Evolutionary conservation across 2,888 invertebrate species (phyloP).

Genomic region (Crocallis elinguaria): DNA sequence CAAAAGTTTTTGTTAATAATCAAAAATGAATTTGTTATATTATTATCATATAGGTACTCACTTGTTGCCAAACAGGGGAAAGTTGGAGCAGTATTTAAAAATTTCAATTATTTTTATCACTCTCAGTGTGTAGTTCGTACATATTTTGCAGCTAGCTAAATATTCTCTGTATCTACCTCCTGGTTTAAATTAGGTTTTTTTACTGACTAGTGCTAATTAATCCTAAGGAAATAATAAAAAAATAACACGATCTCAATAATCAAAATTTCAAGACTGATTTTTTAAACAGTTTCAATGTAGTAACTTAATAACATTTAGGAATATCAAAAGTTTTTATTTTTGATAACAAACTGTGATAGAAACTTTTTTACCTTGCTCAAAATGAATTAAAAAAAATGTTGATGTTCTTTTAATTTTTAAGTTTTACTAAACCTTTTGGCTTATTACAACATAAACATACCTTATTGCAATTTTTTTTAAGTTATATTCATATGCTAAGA

Average conservation of each 20-base stretch:
- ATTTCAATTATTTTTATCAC: background rate
- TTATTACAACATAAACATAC: background rate
- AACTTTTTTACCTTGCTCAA: conserved; percentile 21
- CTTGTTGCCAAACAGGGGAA: too few species aligned
- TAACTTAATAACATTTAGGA: conserved; percentile 27
- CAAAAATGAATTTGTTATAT: too few species aligned
- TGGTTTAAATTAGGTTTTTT: background rate
- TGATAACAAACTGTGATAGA: conserved; percentile 21
- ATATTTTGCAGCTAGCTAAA: background rate
- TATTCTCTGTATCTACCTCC: background rate
- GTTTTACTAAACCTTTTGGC: conserved; percentile 19
- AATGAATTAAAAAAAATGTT: conserved; percentile 5
- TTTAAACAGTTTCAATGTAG: conserved; percentile 29
- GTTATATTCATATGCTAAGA: background rate
- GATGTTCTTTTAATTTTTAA: conserved; percentile 10
- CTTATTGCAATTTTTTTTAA: conserved; percentile 14
- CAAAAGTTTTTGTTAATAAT: too few species aligned
- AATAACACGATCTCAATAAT: conserved; percentile 35
- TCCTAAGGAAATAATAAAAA: conserved; percentile 4
- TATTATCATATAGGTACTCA: too few species aligned
- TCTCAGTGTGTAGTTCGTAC: background rate
- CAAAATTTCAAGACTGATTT: conserved; percentile 46
- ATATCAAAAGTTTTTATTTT: conserved; percentile 12
- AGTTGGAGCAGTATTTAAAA: too few species aligned
- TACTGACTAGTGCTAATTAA: background rate